A percentile compares a stretch with the other conserved stretches of the same genome.
phyloP scores from a whole-genome alignment of 2,888 invertebrate species.

The Punctoribates punctum region DNA sequence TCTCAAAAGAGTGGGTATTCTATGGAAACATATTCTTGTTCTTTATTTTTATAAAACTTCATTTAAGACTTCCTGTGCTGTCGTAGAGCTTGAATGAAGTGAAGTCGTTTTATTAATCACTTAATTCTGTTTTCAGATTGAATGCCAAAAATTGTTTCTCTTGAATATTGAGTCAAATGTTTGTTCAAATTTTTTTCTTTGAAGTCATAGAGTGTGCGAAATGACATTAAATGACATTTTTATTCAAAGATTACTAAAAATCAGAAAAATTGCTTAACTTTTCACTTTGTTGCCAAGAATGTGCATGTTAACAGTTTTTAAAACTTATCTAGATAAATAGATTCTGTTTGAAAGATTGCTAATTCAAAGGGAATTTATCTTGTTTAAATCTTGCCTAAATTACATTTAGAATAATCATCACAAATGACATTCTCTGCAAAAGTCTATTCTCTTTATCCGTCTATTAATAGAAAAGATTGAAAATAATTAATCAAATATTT shows the following conservation, averaged over 20 bases:
- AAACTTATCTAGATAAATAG: too few relatives aligned
- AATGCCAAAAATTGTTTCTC: conserved; percentile 9
- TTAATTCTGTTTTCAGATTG: not conserved
- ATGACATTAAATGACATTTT: not conserved
- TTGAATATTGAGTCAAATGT: not conserved
- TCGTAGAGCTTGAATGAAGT: not conserved
- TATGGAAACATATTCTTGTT: conserved; percentile 8
- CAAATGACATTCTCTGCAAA: too few relatives aligned
- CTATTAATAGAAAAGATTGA: too few relatives aligned
- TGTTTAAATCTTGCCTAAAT: too few relatives aligned
- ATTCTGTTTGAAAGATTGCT: too few relatives aligned
- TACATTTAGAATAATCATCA: too few relatives aligned
- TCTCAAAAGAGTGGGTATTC: conserved; percentile 15
- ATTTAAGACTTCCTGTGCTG: conserved; percentile 31
- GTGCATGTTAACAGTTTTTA: too few relatives aligned
- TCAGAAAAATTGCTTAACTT: too few relatives aligned
- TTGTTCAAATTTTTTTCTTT: not conserved
- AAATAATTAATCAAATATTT: not conserved
- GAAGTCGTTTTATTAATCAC: not conserved
- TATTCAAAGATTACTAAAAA: not conserved
- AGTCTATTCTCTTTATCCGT: too few relatives aligned
- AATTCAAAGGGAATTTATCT: too few relatives aligned
- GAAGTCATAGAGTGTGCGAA: not conserved
- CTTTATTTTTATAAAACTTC: conserved; percentile 31
- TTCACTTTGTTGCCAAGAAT: too few relatives aligned